Evolutionary conservation across 2,797 vertebrate genomes (phyloP), one percentile per base, ranked within the genome.

Genomic region (Podargus strigoides): DNA sequence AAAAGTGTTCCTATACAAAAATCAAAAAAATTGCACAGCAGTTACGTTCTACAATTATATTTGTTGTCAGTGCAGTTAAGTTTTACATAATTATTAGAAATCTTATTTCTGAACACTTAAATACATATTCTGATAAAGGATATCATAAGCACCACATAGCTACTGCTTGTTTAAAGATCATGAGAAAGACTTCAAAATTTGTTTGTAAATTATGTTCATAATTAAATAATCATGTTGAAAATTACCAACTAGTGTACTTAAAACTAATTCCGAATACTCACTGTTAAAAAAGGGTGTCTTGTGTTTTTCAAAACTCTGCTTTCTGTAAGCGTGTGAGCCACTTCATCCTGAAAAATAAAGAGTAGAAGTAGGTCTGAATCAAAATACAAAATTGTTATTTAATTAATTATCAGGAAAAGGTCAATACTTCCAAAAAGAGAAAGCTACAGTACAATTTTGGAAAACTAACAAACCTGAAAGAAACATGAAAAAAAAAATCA

Each of bases 291-390:
- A 49, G 99, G 99, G 70, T 99, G 99, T 89, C 99, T 98, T 85
- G 99, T 99, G 97, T 99, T 99, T 98, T 99, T 99, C 88, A 99
- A 96, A 53, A 99, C 99, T 98, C 99, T 98, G 98, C 99, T 99
- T 97, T 99, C 99, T 85, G 99, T 99, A 90, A 99, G 98, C 5
- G 99, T 99, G 94, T 99, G 99, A 85, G 99, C 99, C 96, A 99
- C 99, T 98, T 99, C 99, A 97, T 99, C 99, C 99, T 99, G 97
- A 77, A 58, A 94, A 76, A 97, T 30, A 96, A 92, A 95, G 76
- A 94, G n/a, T 1, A 49, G 34, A 87, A 91, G 6, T 12, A 82
- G 23, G 39, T 88, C 39, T 82, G 42, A 94, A 94, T 90, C 87
- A 73, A 56, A 34, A 53, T 14, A 64, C 4, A 12, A 55, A 74